Base-by-base conservation (phyloP, 1,140 invertebrate genomes). In the Pogonus chalceus region DNA sequence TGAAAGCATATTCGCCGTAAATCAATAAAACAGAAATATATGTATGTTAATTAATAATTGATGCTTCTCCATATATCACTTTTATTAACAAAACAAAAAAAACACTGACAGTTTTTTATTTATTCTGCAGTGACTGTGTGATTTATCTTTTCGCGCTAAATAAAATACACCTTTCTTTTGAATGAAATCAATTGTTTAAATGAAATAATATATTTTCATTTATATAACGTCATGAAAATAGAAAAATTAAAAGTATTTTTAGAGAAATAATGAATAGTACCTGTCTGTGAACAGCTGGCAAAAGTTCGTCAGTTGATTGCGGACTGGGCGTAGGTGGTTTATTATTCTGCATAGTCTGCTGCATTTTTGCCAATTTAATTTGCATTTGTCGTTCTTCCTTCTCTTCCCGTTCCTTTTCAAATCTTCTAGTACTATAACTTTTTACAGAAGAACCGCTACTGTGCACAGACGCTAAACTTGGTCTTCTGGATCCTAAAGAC, bases 391-490 rank as follows among this genome's bases (percentile, higher is more conserved):
- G 74, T 58, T 82, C 79, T 61, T 88, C 85, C 62, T 87, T 86
- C 58, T 87, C 83, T 62, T 85, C 84, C 23, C 82, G 71, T 62
- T 90, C 87, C 58, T 80, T 79, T 62, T 90, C 87, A 66, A 86
- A 84, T 35, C 83, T 75, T 63, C 80, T 77, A 53, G 83, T 79
- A 63, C 85, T 87, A 70, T 85, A 90, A 69, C 85, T 88, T 61
- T 82, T 79, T 49, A 86, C 81, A 24, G 87, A 90, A 31, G 82
- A 87, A 53, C 81, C 80, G 59, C 81, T 84, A 73, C 86, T 88
- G 66, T 88, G 85, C 57, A 88, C 75, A 52, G 86, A 88, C 55
- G 82, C 83, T 74, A 87, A 72, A 77, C 85, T 88, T 70, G 85
- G 85, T 74, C 85, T 80, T 76, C 86, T 78, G 63, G 87, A 88